Evolutionary conservation across 1,140 invertebrate species (phyloP).

Genomic region (Drosophila jambulina): DNA sequence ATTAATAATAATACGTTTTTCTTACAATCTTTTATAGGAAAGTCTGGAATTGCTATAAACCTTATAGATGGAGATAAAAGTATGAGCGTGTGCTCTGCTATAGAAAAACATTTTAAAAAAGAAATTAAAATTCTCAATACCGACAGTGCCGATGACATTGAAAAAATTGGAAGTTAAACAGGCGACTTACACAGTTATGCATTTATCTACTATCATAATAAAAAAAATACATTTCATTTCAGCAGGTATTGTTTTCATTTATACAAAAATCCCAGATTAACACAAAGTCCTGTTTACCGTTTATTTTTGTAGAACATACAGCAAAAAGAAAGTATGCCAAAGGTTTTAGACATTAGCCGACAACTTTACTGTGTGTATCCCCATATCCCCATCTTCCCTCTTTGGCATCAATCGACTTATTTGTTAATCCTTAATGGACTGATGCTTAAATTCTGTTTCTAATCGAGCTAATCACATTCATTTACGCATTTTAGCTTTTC

Average conservation of each 20-base stretch:
- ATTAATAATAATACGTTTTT: constrained; percentile 7
- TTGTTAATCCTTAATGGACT: too few relatives aligned
- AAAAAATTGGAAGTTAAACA: constrained; percentile 90
- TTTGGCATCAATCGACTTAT: too few relatives aligned
- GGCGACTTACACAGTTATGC: background rate
- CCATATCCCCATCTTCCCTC: too few relatives aligned
- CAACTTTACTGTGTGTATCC: too few relatives aligned
- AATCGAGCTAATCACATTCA: too few relatives aligned
- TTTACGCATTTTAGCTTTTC: too few relatives aligned
- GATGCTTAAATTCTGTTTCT: too few relatives aligned
- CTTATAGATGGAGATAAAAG: constrained; percentile 92
- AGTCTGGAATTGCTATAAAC: constrained; percentile 98
- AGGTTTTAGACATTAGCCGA: too few relatives aligned
- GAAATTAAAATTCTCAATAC: constrained; percentile 93
- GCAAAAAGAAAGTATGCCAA: too few relatives aligned
- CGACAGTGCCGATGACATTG: constrained; percentile 96
- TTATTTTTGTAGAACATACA: too few relatives aligned
- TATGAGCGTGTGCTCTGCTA: constrained; percentile 91
- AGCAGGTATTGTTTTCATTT: background rate
- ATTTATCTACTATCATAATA: background rate
- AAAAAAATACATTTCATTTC: background rate
- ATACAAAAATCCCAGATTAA: background rate
- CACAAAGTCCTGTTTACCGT: too few relatives aligned
- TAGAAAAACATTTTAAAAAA: constrained; percentile 96
- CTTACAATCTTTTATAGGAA: constrained; percentile 83